A percentile compares a stretch with the other conserved stretches of the same genome.
Evolutionary conservation across 2,888 invertebrate genomes (phyloP).

Genomic region (Cephus runcator): DNA sequence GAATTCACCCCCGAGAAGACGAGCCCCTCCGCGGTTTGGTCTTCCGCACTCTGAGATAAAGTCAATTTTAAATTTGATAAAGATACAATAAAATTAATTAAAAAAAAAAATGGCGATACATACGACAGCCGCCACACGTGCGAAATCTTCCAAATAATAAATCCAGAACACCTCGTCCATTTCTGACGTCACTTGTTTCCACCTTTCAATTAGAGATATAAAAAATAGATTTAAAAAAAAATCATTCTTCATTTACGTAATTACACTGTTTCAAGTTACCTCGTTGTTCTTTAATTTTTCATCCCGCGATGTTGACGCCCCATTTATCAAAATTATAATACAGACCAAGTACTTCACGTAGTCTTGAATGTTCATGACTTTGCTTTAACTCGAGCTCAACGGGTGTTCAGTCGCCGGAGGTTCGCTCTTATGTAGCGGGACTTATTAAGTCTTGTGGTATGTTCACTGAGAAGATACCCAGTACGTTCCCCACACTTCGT

Average conservation of each 20-base stretch:
- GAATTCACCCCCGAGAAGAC: slow-evolving; percentile 67
- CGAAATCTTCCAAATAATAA: slow-evolving; percentile 50
- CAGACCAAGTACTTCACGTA: slow-evolving; percentile 52
- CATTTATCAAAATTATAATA: slow-evolving; percentile 21
- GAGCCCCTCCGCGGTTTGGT: slow-evolving; percentile 62
- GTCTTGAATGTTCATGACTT: slow-evolving; percentile 54
- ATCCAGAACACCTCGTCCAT: slow-evolving; percentile 50
- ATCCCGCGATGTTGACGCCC: not conserved
- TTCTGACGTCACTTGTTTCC: slow-evolving; percentile 24
- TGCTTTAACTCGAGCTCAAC: slow-evolving; percentile 18
- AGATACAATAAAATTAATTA: not conserved
- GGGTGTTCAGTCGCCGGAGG: slow-evolving; percentile 1
- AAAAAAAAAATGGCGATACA: slow-evolving; percentile 27
- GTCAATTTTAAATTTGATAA: not conserved
- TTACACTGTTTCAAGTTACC: not conserved
- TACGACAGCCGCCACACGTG: slow-evolving; percentile 54
- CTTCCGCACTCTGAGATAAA: slow-evolving; percentile 64
- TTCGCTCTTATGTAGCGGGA: slow-evolving; percentile 1
- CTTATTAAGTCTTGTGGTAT: not conserved
- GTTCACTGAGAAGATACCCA: not conserved
- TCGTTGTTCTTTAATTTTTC: not conserved
- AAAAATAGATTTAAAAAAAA: not conserved
- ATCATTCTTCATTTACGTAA: not conserved
- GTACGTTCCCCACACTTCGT: not conserved
- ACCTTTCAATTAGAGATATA: not conserved